Evolutionary conservation across 30 jellyfish, hydroid and myxozoan species (phyloP).

Genomic region (Cassiopea xamachana): DNA sequence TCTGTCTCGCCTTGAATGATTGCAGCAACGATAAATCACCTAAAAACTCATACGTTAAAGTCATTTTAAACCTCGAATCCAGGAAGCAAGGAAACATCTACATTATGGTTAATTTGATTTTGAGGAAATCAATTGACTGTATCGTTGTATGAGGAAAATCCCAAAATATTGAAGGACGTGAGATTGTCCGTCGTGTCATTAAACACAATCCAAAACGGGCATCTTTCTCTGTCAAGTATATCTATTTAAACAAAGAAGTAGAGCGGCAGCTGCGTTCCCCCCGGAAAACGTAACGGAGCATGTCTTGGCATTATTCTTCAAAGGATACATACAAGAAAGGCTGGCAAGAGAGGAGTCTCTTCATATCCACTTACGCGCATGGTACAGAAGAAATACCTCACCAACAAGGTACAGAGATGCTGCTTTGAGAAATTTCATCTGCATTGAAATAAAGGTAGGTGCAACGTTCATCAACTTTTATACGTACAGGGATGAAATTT

Average conservation of each 20-base stretch:
- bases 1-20: too few species aligned
- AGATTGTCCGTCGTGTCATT: background rate
- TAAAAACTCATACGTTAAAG: too few species aligned
- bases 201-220: conserved; percentile 31
- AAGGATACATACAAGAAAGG: conserved; percentile 28
- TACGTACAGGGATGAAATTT: too few species aligned
- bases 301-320: conserved; percentile 33
- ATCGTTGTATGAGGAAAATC: background rate
- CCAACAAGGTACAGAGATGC: background rate
- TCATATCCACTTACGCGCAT: conserved; percentile 11
- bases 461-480: too few species aligned
- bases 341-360: conserved; percentile 7
- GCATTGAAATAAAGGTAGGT: too few species aligned
- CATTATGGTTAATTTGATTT: background rate
- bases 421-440: background rate
- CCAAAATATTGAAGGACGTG: background rate
- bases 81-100: conserved; percentile 18
- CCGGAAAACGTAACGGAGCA: conserved; percentile 37
- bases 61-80: too few species aligned
- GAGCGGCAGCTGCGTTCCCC: conserved; percentile 43
- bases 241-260: conserved; percentile 34
- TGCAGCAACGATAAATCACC: too few species aligned
- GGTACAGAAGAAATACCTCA: too few species aligned
- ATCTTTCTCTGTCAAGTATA: background rate
- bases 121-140: background rate